phyloP scores from a whole-genome alignment of 2,888 invertebrate species.

The Anthophora plumipes region DNA sequence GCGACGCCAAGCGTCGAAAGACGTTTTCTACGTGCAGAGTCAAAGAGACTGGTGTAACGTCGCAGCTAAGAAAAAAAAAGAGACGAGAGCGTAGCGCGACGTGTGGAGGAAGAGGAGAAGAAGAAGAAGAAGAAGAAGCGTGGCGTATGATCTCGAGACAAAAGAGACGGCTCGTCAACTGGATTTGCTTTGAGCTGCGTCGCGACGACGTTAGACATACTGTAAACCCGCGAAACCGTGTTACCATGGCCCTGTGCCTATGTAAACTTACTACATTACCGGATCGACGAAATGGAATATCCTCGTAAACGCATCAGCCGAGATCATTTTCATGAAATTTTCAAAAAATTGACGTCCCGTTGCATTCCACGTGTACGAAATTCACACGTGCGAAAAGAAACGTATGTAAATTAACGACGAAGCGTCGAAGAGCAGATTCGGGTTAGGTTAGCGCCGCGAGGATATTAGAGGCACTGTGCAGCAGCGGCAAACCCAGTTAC shows the following conservation, averaged over 20 bases:
- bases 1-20: constrained; percentile 35
- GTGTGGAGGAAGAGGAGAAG: neutral
- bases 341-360: too few relatives aligned
- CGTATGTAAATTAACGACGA: neutral
- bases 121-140: constrained; percentile 19
- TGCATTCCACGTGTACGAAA: too few relatives aligned
- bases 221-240: constrained; percentile 54
- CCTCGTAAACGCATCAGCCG: constrained; percentile 13
- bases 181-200: constrained; percentile 59
- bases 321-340: neutral
- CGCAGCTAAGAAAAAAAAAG: constrained; percentile 31
- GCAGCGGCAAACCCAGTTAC: constrained; percentile 66
- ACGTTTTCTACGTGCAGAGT: constrained; percentile 52
- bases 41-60: constrained; percentile 51
- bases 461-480: constrained; percentile 56
- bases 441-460: constrained; percentile 28
- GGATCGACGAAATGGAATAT: too few relatives aligned
- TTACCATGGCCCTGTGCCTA: constrained; percentile 36
- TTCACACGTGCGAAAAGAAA: neutral
- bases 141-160: constrained; percentile 49
- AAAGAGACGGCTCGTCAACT: constrained; percentile 66
- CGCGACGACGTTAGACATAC: constrained; percentile 59
- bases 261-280: constrained; percentile 27
- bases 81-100: constrained; percentile 18
- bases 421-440: constrained; percentile 32